phyloP scores from a whole-genome alignment of 2,797 vertebrate species.

The Cryptoprocta ferox region DNA sequence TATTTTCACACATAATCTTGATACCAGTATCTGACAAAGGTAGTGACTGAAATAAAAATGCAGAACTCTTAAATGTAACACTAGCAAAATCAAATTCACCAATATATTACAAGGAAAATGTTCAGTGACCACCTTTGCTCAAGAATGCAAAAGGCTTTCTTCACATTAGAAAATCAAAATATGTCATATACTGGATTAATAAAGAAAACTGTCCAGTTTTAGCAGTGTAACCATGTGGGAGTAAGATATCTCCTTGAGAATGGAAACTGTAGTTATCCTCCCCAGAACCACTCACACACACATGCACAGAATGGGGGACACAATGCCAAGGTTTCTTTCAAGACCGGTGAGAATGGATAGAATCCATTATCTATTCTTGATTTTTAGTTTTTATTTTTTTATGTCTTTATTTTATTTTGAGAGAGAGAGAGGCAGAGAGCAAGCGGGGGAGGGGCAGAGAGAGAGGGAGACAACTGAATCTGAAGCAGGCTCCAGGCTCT shows the following conservation, averaged over 20 bases:
- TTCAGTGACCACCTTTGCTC: neutral
- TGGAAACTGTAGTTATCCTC: fast-evolving
- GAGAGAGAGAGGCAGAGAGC: no score
- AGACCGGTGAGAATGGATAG: neutral
- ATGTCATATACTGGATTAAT: neutral
- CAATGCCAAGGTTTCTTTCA: neutral
- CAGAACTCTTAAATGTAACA: neutral
- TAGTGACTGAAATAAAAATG: neutral
- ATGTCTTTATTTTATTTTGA: no score
- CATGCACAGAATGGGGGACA: neutral
- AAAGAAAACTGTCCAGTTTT: neutral
- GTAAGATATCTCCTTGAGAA: neutral
- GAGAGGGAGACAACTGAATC: no score
- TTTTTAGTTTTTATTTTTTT: neutral
- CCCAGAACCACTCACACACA: neutral
- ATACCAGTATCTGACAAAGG: neutral
- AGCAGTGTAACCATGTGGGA: neutral
- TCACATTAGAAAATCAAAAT: neutral
- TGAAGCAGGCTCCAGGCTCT: no score
- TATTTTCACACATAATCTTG: neutral
- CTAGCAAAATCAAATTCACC: neutral
- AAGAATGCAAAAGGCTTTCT: neutral
- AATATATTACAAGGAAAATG: neutral
- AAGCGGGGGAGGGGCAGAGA: no score
- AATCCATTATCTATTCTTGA: neutral